A percentile compares a stretch with the other conserved stretches of the same genome.
Conservation (phyloP, 2,797 vertebrate genomes). For the Dallia pectoralis region DNA sequence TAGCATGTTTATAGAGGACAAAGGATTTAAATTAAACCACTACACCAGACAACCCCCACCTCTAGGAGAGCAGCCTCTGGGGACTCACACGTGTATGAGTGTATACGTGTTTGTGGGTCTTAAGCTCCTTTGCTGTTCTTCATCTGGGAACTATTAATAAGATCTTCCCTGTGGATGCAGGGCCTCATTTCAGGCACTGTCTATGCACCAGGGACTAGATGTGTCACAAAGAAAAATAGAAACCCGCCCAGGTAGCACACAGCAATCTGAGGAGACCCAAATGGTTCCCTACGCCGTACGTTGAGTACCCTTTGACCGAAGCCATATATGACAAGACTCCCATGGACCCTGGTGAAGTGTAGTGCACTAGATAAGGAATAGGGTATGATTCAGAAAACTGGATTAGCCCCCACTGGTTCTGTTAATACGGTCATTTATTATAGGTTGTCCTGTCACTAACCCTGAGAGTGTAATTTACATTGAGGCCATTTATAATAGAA, state of each 20-base stretch:
- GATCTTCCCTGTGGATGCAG: not conserved
- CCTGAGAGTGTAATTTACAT: not conserved
- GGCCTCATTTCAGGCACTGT: not conserved
- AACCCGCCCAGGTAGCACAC: not conserved
- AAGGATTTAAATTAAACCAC: not conserved
- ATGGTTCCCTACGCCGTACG: not conserved
- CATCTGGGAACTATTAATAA: constrained; percentile 4
- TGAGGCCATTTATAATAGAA: constrained; percentile 30
- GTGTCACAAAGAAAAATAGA: not conserved
- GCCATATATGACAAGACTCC: too few relatives aligned
- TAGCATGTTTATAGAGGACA: not conserved
- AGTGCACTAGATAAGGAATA: not conserved
- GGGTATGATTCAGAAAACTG: not conserved
- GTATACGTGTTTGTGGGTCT: not conserved
- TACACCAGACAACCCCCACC: not conserved
- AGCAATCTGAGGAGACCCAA: not conserved
- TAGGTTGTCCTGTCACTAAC: constrained; percentile 1
- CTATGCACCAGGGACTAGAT: not conserved
- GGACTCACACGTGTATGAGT: not conserved
- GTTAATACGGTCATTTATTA: constrained; percentile 13
- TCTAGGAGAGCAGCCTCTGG: not conserved
- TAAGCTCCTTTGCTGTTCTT: not conserved
- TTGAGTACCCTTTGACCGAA: not conserved
- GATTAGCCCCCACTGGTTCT: not conserved
- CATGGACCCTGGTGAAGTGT: too few relatives aligned